A percentile compares a stretch with the other conserved stretches of the same genome.
These are phyloP conservation scores for Sebastes taczanowskii DNA, from an alignment of 2,797 vertebrate species.

Conservation along the genomic window DNA sequence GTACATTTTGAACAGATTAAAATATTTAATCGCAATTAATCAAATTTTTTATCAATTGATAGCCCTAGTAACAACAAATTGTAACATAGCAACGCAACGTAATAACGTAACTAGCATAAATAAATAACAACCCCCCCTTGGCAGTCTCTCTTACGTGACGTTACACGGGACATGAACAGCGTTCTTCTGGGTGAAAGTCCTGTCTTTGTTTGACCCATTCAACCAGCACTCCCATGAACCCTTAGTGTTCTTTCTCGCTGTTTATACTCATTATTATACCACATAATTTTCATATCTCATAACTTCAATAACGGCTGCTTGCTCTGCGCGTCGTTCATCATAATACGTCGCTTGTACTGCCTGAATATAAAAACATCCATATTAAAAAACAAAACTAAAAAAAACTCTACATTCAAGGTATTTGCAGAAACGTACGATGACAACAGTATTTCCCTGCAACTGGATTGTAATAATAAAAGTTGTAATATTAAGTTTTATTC, in stretches of 20 bases:
- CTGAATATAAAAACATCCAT: background rate
- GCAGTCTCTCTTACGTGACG: too few species aligned
- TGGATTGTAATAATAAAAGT: background rate
- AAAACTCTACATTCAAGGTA: background rate
- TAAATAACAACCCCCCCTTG: background rate
- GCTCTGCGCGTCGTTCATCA: background rate
- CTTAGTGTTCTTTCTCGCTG: background rate
- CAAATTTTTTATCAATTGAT: too few species aligned
- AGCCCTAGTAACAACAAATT: background rate
- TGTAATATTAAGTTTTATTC: background rate
- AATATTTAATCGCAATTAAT: too few species aligned
- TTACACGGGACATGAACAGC: background rate
- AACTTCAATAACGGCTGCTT: background rate
- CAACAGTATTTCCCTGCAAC: background rate
- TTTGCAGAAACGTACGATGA: background rate
- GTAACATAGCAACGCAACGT: background rate
- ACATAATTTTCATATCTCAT: too few species aligned
- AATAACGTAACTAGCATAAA: background rate
- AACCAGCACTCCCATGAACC: background rate
- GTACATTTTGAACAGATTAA: too few species aligned
- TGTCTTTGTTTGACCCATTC: background rate
- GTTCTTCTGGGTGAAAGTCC: background rate
- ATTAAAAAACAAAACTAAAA: background rate
- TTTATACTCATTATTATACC: background rate
- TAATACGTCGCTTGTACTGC: background rate